Evolutionary conservation across 2,888 invertebrate species (phyloP).

Genomic region (Pasiphila rectangulata): DNA sequence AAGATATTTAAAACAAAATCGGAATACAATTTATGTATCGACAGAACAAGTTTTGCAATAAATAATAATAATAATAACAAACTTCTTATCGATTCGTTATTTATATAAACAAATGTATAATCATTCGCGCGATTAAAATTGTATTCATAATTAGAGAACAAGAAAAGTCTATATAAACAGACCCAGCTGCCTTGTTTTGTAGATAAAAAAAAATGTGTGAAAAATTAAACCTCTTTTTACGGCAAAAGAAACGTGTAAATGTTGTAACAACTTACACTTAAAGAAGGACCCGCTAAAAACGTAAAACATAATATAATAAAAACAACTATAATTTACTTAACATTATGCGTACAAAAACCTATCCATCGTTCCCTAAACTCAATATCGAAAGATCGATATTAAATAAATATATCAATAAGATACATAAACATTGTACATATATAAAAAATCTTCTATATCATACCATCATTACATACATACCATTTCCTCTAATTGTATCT

Average conservation of each 20-base stretch:
- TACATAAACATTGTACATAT: slow-evolving; percentile 75
- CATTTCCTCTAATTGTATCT: slow-evolving; percentile 57
- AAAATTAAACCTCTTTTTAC: slow-evolving; percentile 58
- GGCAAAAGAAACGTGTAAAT: slow-evolving; percentile 59
- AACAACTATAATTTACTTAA: slow-evolving; percentile 80
- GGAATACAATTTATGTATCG: slow-evolving; percentile 5
- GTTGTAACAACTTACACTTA: slow-evolving; percentile 57
- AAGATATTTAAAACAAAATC: slow-evolving; percentile 8
- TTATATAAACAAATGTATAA: neutral
- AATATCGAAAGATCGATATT: slow-evolving; percentile 62
- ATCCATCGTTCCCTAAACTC: slow-evolving; percentile 61
- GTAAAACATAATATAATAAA: slow-evolving; percentile 72
- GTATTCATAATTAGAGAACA: neutral
- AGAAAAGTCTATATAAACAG: slow-evolving; percentile 11
- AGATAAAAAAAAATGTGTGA: slow-evolving; percentile 42
- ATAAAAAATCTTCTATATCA: slow-evolving; percentile 66
- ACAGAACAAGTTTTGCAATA: slow-evolving; percentile 5
- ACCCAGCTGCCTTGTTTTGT: slow-evolving; percentile 50
- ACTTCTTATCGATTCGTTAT: slow-evolving; percentile 9
- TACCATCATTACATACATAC: slow-evolving; percentile 65
- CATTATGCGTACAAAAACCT: slow-evolving; percentile 77
- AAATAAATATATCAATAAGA: slow-evolving; percentile 74
- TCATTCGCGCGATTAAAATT: slow-evolving; percentile 1
- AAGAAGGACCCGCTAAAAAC: slow-evolving; percentile 57
- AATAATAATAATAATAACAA: slow-evolving; percentile 9